phyloP scores from a whole-genome alignment of 2,113 vertebrate species.

The Osmerus mordax region DNA sequence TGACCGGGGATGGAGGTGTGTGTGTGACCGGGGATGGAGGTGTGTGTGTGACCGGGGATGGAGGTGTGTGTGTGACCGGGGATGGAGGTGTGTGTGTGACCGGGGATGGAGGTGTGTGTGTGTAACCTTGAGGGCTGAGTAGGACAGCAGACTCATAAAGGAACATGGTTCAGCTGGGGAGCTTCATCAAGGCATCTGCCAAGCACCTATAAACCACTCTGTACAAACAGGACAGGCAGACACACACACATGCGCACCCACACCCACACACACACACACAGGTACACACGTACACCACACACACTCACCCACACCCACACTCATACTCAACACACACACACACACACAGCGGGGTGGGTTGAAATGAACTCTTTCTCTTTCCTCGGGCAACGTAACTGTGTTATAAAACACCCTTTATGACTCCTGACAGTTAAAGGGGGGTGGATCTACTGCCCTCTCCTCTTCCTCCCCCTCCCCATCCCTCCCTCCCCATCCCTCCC shows the following conservation, averaged over 20 bases:
- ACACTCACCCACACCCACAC: neutral
- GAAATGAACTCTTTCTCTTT: neutral
- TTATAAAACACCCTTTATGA: constrained; percentile 31
- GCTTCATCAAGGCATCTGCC: neutral
- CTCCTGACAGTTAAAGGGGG: constrained; percentile 31
- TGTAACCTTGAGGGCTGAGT: too few species aligned
- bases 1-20: too few species aligned
- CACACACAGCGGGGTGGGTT: neutral
- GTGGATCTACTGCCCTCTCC: constrained; percentile 7
- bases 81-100: too few species aligned
- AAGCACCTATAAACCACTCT: neutral
- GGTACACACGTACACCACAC: neutral
- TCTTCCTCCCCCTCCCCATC: neutral
- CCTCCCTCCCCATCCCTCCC: neutral
- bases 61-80: too few species aligned
- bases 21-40: too few species aligned
- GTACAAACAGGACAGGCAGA: neutral
- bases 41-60: too few species aligned
- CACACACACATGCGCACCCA: constrained; percentile 18
- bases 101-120: too few species aligned
- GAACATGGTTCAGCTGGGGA: neutral
- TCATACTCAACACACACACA: too few species aligned
- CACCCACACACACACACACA: neutral
- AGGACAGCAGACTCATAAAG: neutral
- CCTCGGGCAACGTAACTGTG: constrained; percentile 4